These are phyloP conservation scores for Mormyrus proboscirostris DNA, from an alignment of 2,797 vertebrate species.

Conservation along the genomic window DNA sequence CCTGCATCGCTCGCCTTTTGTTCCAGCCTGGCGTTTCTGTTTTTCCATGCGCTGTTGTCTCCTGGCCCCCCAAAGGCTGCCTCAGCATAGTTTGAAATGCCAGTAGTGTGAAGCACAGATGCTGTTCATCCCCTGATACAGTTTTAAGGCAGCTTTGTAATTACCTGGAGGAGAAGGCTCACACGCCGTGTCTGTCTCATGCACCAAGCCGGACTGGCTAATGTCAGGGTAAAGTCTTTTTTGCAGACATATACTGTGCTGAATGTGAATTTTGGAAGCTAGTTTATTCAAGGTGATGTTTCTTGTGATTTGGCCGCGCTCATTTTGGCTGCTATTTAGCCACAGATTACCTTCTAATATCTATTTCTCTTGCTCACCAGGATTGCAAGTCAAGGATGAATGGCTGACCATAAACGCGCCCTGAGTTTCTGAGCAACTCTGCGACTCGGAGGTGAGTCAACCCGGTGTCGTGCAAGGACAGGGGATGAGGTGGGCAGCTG, in stretches of 20 bases:
- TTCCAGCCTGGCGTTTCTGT: neutral
- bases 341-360: neutral
- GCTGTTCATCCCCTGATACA: neutral
- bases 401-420: neutral
- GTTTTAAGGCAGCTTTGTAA: conserved; percentile 17
- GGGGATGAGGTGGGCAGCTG: neutral
- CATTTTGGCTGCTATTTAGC: neutral
- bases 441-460: conserved; percentile 3
- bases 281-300: neutral
- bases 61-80: neutral
- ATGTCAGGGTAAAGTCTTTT: neutral
- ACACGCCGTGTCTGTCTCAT: neutral
- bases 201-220: neutral
- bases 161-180: neutral
- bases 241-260: neutral
- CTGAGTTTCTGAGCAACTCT: neutral
- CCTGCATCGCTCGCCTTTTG: neutral
- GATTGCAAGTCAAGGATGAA: neutral
- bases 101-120: neutral
- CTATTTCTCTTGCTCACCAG: neutral
- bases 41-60: neutral
- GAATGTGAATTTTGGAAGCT: neutral
- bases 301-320: neutral
- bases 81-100: neutral
- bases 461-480: neutral